Base-by-base conservation (phyloP, 2,888 invertebrate species). In the Caenorhabditis sp. region DNA sequence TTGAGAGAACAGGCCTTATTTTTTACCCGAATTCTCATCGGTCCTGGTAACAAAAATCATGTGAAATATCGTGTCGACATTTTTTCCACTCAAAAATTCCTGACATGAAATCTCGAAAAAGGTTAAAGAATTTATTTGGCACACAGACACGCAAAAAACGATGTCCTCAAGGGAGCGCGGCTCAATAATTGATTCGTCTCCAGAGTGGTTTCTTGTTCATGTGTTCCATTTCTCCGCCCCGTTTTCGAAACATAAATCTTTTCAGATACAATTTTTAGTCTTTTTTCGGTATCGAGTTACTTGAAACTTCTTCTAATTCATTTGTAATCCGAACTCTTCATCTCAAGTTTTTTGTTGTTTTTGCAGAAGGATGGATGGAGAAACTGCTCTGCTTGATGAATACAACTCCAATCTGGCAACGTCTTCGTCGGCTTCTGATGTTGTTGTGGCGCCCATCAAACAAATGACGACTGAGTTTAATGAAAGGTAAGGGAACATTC, bases 301-400 rank as follows among this genome's bases (percentile, higher is more conserved):
- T 14, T 17, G 14, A 43, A 43, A 43, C 14, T 43, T 43, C 17
- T 43, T 43, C 43, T 43, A 43, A 43, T 43, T 43, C 10, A 43
- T 17, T 43, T 43, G 43, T 17, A 43, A 43, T 43, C 43, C 43
- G 43, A 43, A 43, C 43, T 14, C 4, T n/a, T n/a, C n/a, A n/a
- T n/a, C n/a, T n/a, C n/a, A n/a, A n/a, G n/a, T 31, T 31, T 31
- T 31, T 31, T 31, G 31, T 24, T 24, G 14, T 37, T 58, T 62
- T 66, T 65, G 49, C 62, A 72, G 72, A 51, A 64, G 53, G 49
- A 72, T 72, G 72, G 72, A 72, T 58, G 72, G 72, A 12, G 72
- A 72, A 55, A 72, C 67, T 24, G 71, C 71, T 8, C 64, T 72
- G 31, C 26, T 72, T 23, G 72, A 72, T 54, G 72, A 72, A 53